These are phyloP conservation scores for Polydrusus tereticollis DNA, from an alignment of 2,888 invertebrate species.

Conservation along the genomic window DNA sequence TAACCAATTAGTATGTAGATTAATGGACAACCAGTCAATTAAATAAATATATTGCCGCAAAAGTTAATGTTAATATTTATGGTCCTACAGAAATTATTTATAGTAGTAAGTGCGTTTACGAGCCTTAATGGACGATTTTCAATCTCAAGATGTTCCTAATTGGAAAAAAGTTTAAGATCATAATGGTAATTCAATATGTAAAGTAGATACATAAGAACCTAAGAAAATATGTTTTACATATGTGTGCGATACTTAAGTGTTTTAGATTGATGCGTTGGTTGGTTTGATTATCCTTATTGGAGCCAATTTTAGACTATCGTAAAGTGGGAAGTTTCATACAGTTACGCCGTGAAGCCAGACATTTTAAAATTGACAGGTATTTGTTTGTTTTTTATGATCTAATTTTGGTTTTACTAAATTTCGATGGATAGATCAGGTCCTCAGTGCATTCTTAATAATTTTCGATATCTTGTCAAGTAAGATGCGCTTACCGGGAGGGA, in stretches of 20 bases:
- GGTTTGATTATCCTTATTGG: neutral
- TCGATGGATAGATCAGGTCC: too few species aligned
- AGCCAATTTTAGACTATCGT: neutral
- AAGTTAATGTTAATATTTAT: conserved; percentile 36
- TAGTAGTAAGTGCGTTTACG: conserved; percentile 30
- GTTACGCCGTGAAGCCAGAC: too few species aligned
- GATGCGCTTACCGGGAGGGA: too few species aligned
- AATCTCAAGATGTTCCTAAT: conserved; percentile 27
- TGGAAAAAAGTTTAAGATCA: conserved; percentile 13
- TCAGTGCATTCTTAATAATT: too few species aligned
- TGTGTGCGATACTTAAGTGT: conserved; percentile 5
- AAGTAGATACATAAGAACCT: neutral
- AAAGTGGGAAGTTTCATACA: too few species aligned
- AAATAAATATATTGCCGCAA: conserved; percentile 34
- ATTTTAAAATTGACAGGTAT: too few species aligned
- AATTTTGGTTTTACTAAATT: too few species aligned
- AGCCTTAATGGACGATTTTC: conserved; percentile 25
- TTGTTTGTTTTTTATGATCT: too few species aligned
- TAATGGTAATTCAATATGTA: conserved; percentile 33
- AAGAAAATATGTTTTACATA: conserved; percentile 12
- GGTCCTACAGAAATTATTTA: conserved; percentile 35
- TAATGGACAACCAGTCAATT: conserved; percentile 36
- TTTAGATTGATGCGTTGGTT: conserved; percentile 3
- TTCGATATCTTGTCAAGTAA: too few species aligned
- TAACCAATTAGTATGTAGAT: conserved; percentile 36